Conservation (phyloP, 2,797 vertebrate genomes). For the Sebastes nivosus region DNA sequence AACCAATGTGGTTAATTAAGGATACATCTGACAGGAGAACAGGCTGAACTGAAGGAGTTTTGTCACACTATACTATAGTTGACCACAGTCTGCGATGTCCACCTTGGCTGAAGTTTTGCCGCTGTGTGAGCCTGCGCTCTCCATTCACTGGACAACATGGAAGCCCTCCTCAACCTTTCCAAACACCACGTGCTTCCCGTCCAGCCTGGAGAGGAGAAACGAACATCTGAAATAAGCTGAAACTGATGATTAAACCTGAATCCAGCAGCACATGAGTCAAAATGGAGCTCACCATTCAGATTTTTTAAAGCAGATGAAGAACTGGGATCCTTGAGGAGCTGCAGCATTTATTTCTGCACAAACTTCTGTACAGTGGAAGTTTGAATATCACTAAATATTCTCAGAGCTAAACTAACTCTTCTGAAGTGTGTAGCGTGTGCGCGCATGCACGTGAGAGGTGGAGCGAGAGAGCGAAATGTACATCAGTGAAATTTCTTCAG, state of each 20-base stretch:
- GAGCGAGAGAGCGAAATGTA: too few relatives aligned
- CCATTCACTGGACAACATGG: slow-evolving; percentile 81
- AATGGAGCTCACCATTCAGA: slow-evolving; percentile 85
- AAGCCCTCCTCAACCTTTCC: slow-evolving; percentile 86
- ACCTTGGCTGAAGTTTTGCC: slow-evolving; percentile 83
- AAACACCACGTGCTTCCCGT: slow-evolving; percentile 93
- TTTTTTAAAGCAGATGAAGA: slow-evolving; percentile 91
- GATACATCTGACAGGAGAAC: not conserved
- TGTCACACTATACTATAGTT: slow-evolving; percentile 24
- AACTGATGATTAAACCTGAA: not conserved
- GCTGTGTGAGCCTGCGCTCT: slow-evolving; percentile 73
- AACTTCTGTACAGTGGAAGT: too few relatives aligned
- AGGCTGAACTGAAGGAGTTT: not conserved
- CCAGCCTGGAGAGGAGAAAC: slow-evolving; percentile 82
- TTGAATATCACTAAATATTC: too few relatives aligned
- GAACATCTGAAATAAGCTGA: not conserved
- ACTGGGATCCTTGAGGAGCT: slow-evolving; percentile 40
- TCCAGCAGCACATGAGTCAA: accelerated
- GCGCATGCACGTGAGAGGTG: too few relatives aligned
- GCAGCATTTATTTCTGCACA: too few relatives aligned
- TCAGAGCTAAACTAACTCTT: too few relatives aligned
- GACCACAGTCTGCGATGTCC: slow-evolving; percentile 85
- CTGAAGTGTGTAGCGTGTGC: too few relatives aligned
- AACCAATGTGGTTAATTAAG: not conserved
- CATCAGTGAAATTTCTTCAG: too few relatives aligned